phyloP scores from a whole-genome alignment of 2,797 vertebrate species.

The Morus bassanus region DNA sequence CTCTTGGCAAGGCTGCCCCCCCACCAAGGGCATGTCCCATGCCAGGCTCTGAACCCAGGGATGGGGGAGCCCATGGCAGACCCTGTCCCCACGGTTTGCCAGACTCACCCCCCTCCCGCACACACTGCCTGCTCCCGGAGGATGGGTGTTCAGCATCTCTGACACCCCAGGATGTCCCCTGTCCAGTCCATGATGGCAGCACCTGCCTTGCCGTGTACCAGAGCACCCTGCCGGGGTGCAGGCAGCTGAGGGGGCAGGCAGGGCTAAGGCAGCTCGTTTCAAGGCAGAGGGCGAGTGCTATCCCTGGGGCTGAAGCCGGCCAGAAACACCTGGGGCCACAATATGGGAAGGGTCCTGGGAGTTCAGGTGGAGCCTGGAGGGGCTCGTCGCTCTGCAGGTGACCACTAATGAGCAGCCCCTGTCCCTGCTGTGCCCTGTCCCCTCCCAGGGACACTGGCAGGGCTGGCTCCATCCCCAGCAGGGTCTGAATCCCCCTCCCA shows the following conservation, averaged over 20 bases:
- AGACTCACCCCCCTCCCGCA: too few relatives aligned
- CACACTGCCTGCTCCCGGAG: accelerated
- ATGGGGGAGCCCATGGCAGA: background rate
- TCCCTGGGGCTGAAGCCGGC: background rate
- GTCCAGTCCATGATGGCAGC: background rate
- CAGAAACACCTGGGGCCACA: background rate
- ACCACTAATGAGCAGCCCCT: background rate
- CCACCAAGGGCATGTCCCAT: background rate
- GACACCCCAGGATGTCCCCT: background rate
- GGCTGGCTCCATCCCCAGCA: background rate
- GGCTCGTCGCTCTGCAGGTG: background rate
- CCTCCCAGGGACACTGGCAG: background rate
- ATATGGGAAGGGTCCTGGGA: background rate
- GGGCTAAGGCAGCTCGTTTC: background rate
- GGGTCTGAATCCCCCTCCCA: background rate
- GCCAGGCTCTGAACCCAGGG: background rate
- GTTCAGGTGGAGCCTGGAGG: background rate
- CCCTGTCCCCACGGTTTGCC: background rate
- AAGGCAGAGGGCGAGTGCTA: background rate
- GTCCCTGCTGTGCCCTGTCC: background rate
- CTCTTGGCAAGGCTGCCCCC: background rate
- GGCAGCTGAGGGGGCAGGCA: too few relatives aligned
- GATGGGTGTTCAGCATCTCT: background rate
- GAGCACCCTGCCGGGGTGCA: background rate
- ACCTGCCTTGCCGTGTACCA: background rate